Base-by-base conservation (phyloP, 2,888 invertebrate species). In the Mesoligia furuncula region DNA sequence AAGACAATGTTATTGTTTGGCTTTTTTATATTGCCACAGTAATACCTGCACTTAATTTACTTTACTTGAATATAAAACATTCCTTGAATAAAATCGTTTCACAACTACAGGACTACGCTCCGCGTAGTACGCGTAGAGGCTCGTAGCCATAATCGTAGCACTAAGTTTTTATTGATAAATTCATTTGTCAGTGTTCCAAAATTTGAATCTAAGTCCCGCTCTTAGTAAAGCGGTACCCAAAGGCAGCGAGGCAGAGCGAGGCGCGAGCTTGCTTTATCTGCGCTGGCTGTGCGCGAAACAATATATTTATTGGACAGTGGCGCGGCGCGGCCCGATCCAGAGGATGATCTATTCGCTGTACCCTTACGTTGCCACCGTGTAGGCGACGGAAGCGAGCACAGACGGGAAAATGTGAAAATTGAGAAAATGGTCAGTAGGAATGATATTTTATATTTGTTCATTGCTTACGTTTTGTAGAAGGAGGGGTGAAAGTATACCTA, bases 201-300 rank as follows among this genome's bases (percentile, higher is more conserved):
- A 36, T 15, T 66, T 66, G 1, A 36, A 31, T 76, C n/a, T 24
- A 51, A 42, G 0, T 59, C 1, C 62, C 93, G 94, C 94, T 89
- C 9, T 3, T 78, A 93, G 72, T 90, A 80, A 20, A 81, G 64
- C 90, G 88, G 42, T 80, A 85, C 90, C 76, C 81, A 86, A 88
- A 93, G 90, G 92, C 95, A 95, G 90, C 93, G 93, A 94, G 92
- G 95, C 95, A 94, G 89, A 94, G 93, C 95, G 95, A 95, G 95
- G 95, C 96, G 96, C 95, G 96, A 96, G 96, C 95, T 95, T 95
- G 96, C 96, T 96, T 96, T 96, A 96, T 96, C 96, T 96, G 94
- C 92, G 95, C 96, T 95, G 95, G 96, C 95, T 95, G 92, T 93
- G 95, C 95, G 94, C 95, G 95, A 96, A 96, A 96, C 96, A 96